Evolutionary conservation across 2,797 vertebrate genomes (phyloP).

Genomic region (Neoniphon sammara): DNA sequence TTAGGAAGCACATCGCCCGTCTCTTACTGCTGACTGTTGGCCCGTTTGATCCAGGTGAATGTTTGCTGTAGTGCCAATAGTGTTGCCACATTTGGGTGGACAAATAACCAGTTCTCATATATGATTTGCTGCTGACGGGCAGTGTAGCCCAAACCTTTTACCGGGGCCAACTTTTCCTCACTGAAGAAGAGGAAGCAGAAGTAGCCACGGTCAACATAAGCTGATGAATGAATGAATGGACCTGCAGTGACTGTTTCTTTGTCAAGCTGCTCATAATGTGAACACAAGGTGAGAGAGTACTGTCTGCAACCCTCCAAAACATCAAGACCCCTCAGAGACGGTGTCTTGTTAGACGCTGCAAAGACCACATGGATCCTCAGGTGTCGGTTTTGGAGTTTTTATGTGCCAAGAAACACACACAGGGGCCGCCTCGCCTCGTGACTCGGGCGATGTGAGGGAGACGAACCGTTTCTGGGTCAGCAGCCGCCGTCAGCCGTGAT

Average conservation of each 20-base stretch:
- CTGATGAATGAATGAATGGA: conserved; percentile 33
- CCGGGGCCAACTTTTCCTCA: conserved; percentile 25
- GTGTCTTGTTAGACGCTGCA: background rate
- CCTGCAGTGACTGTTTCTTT: conserved; percentile 47
- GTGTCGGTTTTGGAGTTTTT: conserved; percentile 14
- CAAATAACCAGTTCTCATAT: background rate
- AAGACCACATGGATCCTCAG: conserved; percentile 9
- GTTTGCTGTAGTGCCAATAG: conserved; percentile 25
- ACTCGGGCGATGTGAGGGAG: conserved; percentile 21
- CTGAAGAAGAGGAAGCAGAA: conserved; percentile 37
- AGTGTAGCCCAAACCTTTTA: conserved; percentile 5
- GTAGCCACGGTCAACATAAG: conserved; percentile 25
- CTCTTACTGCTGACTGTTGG: conserved; percentile 16
- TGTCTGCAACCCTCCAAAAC: conserved; percentile 30
- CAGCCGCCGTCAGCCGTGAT: conserved; percentile 38
- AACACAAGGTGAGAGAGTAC: conserved; percentile 40
- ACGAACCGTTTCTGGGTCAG: conserved; percentile 22
- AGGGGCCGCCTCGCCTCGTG: conserved; percentile 26
- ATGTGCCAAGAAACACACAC: conserved; percentile 24
- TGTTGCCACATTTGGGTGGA: conserved; percentile 7
- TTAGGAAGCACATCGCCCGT: conserved; percentile 28
- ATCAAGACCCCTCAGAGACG: conserved; percentile 22
- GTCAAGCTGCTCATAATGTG: conserved; percentile 50
- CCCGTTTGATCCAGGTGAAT: conserved; percentile 20
- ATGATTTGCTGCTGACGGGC: conserved; percentile 41